phyloP scores from a whole-genome alignment of 2,888 invertebrate genomes.

The Tolmerus cingulatus region DNA sequence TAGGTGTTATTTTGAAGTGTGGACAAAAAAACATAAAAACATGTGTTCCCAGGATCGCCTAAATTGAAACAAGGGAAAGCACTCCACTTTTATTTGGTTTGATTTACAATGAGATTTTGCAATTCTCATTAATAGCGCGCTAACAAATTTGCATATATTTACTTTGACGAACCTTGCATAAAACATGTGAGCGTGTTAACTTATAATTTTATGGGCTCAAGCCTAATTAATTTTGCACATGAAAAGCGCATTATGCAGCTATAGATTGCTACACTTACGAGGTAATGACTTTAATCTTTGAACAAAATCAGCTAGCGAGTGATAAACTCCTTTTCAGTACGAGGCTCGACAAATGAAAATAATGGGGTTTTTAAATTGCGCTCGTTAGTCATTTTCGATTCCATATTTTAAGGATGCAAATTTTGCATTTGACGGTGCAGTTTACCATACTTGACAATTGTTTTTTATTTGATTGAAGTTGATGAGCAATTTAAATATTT shows the following conservation, averaged over 20 bases:
- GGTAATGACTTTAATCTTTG: no score
- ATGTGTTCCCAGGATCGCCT: not conserved
- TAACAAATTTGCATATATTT: not conserved
- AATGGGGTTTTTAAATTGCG: no score
- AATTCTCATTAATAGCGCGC: not conserved
- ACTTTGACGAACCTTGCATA: not conserved
- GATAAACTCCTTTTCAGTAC: no score
- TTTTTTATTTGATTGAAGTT: no score
- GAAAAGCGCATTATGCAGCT: not conserved
- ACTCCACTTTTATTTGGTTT: not conserved
- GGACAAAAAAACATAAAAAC: not conserved
- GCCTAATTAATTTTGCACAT: not conserved
- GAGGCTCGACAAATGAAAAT: no score
- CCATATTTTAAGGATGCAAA: no score
- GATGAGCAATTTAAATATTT: no score
- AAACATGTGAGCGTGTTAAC: not conserved
- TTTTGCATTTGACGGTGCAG: no score
- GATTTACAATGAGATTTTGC: not conserved
- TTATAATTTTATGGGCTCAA: not conserved
- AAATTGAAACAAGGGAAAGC: not conserved
- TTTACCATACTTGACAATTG: no score
- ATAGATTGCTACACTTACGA: not conserved
- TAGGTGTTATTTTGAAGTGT: not conserved
- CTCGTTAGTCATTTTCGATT: no score
- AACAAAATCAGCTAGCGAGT: no score